A percentile compares a stretch with the other conserved stretches of the same genome.
Conservation (phyloP, 1,140 invertebrate genomes). For the Sweltsa coloradensis region DNA sequence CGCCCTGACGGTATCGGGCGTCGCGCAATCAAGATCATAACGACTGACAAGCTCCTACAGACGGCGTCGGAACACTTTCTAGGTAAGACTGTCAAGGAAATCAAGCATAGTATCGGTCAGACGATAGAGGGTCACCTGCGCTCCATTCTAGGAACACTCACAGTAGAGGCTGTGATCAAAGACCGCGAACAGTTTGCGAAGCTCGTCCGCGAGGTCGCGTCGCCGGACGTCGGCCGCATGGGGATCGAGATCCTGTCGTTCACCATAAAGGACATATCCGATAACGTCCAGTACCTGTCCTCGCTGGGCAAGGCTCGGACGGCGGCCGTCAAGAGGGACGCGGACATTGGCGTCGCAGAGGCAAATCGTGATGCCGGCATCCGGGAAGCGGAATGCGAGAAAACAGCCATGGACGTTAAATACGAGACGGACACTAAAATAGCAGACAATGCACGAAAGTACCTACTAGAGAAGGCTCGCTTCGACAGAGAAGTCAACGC, state of each 20-base stretch:
- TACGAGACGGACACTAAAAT: conserved; percentile 94
- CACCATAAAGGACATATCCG: conserved; percentile 96
- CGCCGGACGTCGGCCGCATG: conserved; percentile 95
- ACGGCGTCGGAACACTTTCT: conserved; percentile 97
- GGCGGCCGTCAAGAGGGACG: conserved; percentile 89
- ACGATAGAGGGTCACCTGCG: conserved; percentile 94
- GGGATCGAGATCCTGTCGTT: conserved; percentile 97
- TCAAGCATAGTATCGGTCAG: conserved; percentile 88
- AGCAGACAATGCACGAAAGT: conserved; percentile 86
- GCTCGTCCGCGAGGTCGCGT: conserved; percentile 89
- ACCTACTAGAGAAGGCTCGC: conserved; percentile 86
- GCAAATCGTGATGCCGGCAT: conserved; percentile 90
- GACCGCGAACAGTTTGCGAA: conserved; percentile 95
- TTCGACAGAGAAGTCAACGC: conserved; percentile 97
- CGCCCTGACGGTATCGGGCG: conserved; percentile 88
- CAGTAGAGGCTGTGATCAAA: conserved; percentile 95
- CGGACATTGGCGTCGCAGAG: conserved; percentile 92
- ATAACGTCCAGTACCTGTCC: conserved; percentile 89
- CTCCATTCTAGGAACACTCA: conserved; percentile 92
- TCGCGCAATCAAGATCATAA: conserved; percentile 97
- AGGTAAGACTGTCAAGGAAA: conserved; percentile 81
- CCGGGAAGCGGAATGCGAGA: conserved; percentile 92
- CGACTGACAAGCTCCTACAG: conserved; percentile 85
- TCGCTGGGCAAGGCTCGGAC: conserved; percentile 93
- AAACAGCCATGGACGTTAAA: conserved; percentile 91